These are phyloP conservation scores for Caenorhabditis elegans DNA, from an alignment of 1,140 invertebrate genomes.

Conservation along the genomic window DNA sequence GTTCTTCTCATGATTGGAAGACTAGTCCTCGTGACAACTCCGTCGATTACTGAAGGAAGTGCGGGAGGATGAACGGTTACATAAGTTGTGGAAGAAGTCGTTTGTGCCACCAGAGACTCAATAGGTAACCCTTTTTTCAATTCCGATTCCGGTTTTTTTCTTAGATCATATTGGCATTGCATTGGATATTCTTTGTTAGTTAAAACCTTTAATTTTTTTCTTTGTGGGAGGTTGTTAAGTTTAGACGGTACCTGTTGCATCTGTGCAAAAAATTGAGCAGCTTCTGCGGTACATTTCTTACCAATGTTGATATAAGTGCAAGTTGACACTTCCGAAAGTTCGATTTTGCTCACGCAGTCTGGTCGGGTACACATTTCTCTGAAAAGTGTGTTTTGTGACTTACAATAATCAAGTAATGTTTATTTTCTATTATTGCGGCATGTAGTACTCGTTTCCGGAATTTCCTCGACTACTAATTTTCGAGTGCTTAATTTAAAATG, in stretches of 20 bases:
- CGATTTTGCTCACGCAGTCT: conserved; percentile 24
- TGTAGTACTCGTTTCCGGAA: too few relatives aligned
- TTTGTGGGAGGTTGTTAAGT: too few relatives aligned
- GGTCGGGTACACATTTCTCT: conserved; percentile 35
- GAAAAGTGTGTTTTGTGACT: too few relatives aligned
- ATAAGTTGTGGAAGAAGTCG: conserved; percentile 6
- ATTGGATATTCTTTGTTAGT: conserved; percentile 40
- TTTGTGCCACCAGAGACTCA: background rate
- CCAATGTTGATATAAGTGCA: conserved; percentile 35
- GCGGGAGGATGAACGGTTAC: background rate
- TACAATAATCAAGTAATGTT: too few relatives aligned
- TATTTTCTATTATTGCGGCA: too few relatives aligned
- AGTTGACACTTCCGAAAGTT: conserved; percentile 3
- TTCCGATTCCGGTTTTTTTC: background rate
- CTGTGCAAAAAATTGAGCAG: conserved; percentile 33
- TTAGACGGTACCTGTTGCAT: conserved; percentile 34
- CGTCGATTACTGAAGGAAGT: background rate
- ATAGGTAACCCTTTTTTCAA: background rate
- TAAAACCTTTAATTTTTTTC: background rate
- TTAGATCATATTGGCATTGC: conserved; percentile 35
- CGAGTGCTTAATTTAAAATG: too few relatives aligned
- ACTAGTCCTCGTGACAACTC: background rate
- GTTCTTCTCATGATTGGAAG: background rate
- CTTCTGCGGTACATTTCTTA: background rate
- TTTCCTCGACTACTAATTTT: too few relatives aligned